phyloP scores from a whole-genome alignment of 2,888 invertebrate genomes.

The Macrosiphum euphorbiae region DNA sequence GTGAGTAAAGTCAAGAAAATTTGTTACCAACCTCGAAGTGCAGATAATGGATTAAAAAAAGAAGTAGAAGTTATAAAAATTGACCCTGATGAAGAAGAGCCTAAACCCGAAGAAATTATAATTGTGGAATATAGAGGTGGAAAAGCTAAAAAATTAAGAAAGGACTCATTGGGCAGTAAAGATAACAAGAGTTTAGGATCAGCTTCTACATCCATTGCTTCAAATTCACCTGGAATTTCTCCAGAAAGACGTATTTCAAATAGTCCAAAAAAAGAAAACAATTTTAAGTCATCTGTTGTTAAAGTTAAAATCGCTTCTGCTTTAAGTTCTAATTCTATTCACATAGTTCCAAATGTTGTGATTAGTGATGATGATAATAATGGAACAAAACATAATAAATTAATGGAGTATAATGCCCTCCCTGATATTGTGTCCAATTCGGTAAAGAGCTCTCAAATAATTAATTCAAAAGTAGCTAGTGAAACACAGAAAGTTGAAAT shows the following conservation, averaged over 20 bases:
- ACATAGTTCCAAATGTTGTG: slow-evolving; percentile 53
- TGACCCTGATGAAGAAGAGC: slow-evolving; percentile 67
- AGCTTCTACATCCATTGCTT: slow-evolving; percentile 51
- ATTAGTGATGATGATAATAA: slow-evolving; percentile 22
- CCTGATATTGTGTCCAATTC: slow-evolving; percentile 58
- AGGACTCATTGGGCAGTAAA: slow-evolving; percentile 59
- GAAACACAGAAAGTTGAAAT: not conserved
- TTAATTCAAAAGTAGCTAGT: not conserved
- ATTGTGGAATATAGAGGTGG: slow-evolving; percentile 68
- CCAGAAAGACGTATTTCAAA: slow-evolving; percentile 43
- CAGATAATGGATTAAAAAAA: slow-evolving; percentile 55
- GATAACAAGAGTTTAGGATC: slow-evolving; percentile 53
- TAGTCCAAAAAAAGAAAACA: slow-evolving; percentile 38
- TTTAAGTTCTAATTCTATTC: slow-evolving; percentile 27
- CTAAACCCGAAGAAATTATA: slow-evolving; percentile 51
- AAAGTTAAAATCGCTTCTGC: slow-evolving; percentile 54
- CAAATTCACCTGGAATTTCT: slow-evolving; percentile 48
- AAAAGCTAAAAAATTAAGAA: slow-evolving; percentile 65
- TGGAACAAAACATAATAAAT: slow-evolving; percentile 3
- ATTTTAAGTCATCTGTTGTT: slow-evolving; percentile 44
- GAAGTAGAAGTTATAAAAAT: slow-evolving; percentile 68
- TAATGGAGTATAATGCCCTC: slow-evolving; percentile 27
- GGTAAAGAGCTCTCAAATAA: slow-evolving; percentile 14
- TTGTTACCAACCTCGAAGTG: slow-evolving; percentile 56
- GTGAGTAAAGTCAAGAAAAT: slow-evolving; percentile 50